Evolutionary conservation across 1,140 invertebrate genomes (phyloP).

Genomic region (Drosophila paulistorum): DNA sequence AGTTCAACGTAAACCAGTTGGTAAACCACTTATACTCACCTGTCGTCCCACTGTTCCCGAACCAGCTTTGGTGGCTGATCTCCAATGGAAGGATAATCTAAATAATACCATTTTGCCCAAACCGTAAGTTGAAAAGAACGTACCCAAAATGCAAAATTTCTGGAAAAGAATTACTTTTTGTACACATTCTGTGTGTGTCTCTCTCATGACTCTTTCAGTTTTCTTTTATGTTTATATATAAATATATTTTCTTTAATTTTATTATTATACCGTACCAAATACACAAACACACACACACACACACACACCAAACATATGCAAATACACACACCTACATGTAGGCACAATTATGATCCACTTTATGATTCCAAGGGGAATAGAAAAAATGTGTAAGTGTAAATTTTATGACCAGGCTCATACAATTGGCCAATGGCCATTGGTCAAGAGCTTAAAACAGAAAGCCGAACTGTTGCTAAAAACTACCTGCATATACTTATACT

Average conservation of each 20-base stretch:
- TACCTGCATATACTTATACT: background rate
- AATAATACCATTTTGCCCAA: conserved; percentile 87
- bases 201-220: background rate
- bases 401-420: conserved; percentile 16
- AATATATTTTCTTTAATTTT: conserved; percentile 20
- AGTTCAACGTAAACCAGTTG: conserved; percentile 87
- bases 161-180: background rate
- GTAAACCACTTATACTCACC: conserved; percentile 88
- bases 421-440: background rate
- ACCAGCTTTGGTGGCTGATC: conserved; percentile 85
- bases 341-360: conserved; percentile 81
- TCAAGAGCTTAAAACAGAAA: conserved; percentile 24
- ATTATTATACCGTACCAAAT: conserved; percentile 17
- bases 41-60: conserved; percentile 87
- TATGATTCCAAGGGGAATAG: conserved; percentile 83
- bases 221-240: conserved; percentile 7
- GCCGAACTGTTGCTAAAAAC: conserved; percentile 17
- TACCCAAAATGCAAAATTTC: too few species aligned
- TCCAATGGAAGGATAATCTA: conserved; percentile 89
- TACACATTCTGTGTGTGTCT: background rate
- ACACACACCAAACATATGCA: conserved; percentile 11
- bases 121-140: conserved; percentile 84
- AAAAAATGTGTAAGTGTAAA: conserved; percentile 72
- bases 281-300: conserved; percentile 21
- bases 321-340: conserved; percentile 48